Percentiles rank a stretch among this genome's conserved stretches.
Evolutionary conservation across 2,888 invertebrate genomes (phyloP).

Genomic region (Sialis lutaria): DNA sequence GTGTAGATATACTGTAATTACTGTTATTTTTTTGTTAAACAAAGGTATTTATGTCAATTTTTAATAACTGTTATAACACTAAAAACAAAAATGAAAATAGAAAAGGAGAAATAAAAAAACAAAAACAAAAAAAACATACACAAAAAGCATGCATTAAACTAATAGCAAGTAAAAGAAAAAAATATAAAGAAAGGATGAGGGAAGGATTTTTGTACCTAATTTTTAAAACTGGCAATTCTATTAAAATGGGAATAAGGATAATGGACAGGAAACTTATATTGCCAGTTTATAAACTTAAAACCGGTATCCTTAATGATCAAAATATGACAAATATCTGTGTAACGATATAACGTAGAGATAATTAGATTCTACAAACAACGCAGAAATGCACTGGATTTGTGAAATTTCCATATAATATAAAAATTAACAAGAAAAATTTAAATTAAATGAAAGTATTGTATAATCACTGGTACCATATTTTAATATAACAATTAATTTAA

Average conservation of each 20-base stretch:
- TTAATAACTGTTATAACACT: neutral
- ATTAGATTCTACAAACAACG: neutral
- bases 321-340: too few species aligned
- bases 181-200: neutral
- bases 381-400: neutral
- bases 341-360: too few species aligned
- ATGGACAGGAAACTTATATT: neutral
- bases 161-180: neutral
- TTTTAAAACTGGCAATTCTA: neutral
- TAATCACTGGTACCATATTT: too few species aligned
- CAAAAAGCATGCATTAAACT: neutral
- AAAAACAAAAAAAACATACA: conserved; percentile 2
- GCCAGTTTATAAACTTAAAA: neutral
- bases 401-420: too few species aligned
- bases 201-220: neutral
- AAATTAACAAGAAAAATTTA: too few species aligned
- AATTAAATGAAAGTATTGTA: too few species aligned
- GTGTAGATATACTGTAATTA: neutral
- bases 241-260: neutral
- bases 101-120: conserved; percentile 1
- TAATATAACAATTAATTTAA: too few species aligned
- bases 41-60: neutral
- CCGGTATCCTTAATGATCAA: neutral
- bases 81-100: conserved; percentile 1
- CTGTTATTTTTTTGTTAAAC: neutral